Evolutionary conservation across 2,113 vertebrate species (phyloP), one percentile per base, ranked within the genome.

Genomic region (Rafetus swinhoei): DNA sequence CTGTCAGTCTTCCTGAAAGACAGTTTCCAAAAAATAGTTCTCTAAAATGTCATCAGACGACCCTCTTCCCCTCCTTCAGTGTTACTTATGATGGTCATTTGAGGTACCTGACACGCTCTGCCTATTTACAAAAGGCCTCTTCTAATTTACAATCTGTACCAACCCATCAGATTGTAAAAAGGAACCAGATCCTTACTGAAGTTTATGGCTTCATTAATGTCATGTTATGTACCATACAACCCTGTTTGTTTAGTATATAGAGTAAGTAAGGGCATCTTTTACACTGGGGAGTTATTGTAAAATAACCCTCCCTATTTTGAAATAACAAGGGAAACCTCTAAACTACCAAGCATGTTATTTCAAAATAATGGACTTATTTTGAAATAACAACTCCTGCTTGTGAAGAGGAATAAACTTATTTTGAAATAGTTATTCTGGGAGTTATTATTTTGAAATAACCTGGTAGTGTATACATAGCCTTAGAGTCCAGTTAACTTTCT

Each of bases 81-180:
- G 2, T 35, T 69, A 24, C 25, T 91, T 93, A 85, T 74, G 6
- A 69, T 89, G 93, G 88, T 88, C 32, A 57, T 65, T 95, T 93
- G 80, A 92, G 76, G 1, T 87, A 86, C 80, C 55, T 90, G 84
- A 65, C 85, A 91, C 59, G 69, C 92, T 77, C 32, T 93, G 74
- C 6, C 22, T 72, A 79, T 59, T 90, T 54, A 53, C 9, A 89
- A 92, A 83, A 39, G 15, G 5, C 65, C 60, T 32, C 84, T 79
- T 74, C 22, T 56, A 69, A 85, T 85, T 85, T 74, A 56, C 18
- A 56, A 74, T 11, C 39, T 59, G 65, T 39, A 80, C 35, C 45
- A 59, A 52, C 32, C 77, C 45, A 7, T 55, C 60, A 84, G 72
- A 60, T 77, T 84, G 82, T 86, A 69, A 39, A 87, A 86, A 79